A percentile compares a stretch with the other conserved stretches of the same genome.
Evolutionary conservation across 2,888 invertebrate species (phyloP).

Genomic region (Aromia moschata): DNA sequence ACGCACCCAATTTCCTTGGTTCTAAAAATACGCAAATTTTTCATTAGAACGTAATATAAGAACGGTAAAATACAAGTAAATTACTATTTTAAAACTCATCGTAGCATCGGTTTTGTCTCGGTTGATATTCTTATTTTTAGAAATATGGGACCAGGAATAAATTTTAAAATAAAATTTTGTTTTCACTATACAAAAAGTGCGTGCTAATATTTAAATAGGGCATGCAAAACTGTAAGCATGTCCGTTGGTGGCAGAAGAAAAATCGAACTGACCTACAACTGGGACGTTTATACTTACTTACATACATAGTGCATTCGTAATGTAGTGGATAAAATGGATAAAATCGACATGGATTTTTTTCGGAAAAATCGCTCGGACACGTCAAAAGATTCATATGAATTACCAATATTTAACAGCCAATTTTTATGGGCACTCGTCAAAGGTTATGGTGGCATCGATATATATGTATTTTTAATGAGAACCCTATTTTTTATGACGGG

Average conservation of each 20-base stretch:
- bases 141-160: slow-evolving; percentile 19
- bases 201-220: neutral
- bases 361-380: too few species aligned
- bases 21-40: neutral
- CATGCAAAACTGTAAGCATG: neutral
- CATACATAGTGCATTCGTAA: too few species aligned
- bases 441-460: too few species aligned
- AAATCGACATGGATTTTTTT: too few species aligned
- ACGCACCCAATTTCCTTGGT: neutral
- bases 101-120: slow-evolving; percentile 15
- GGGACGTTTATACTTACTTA: too few species aligned
- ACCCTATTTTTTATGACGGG: too few species aligned
- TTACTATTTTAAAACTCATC: slow-evolving; percentile 19
- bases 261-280: too few species aligned
- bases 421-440: too few species aligned
- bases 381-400: too few species aligned
- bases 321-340: too few species aligned
- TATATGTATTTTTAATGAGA: too few species aligned
- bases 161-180: slow-evolving; percentile 19
- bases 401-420: too few species aligned
- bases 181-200: slow-evolving; percentile 18
- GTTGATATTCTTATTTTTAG: slow-evolving; percentile 21
- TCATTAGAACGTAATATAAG: slow-evolving; percentile 3
- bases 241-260: neutral
- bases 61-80: slow-evolving; percentile 6